Evolutionary conservation across 2,113 vertebrate genomes (phyloP), one percentile per base, ranked within the genome.

Genomic region (Daphoenositta chrysoptera): DNA sequence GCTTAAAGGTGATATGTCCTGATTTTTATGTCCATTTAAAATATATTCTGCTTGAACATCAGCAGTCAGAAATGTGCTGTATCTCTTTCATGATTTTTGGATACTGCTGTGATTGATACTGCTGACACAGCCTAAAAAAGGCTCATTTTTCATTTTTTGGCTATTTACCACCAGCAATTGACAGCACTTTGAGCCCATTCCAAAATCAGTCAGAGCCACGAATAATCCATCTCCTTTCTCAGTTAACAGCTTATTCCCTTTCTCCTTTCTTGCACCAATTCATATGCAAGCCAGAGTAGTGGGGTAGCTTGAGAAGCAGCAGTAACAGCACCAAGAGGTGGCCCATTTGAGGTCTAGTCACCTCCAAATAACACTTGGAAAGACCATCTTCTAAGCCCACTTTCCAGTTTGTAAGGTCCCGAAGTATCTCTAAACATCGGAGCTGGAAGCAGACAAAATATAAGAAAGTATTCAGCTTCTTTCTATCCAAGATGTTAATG

Each of bases 101-200:
- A 91, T 93, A 35, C 72, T 65, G 28, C 40, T 96, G 15, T 89
- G 93, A 96, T 84, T 92, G 91, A 89, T 95, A 64, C 69, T 82
- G 91, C 87, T 95, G 94, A 97, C 81, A 76, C 40, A 93, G 65
- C 15, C 86, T 65, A 78, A 93, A 95, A 83, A 87, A 87, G 54
- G 5, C 63, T 73, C 10, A 3, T 87, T 94, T 94, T 94, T 94
- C 71, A 87, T 89, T 96, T 95, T 95, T 95, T 93, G 93, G 83
- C 89, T 82, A 84, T 97, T 91, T 93, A 89, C 69, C 47, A 56
- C 57, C 40, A 56, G 76, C 39, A 7, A 91, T 79, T 84, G 95
- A 94, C 95, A 95, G 57, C 42, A 87, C 69, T 87, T 95, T 87
- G 96, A 80, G 61, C 21, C 39, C 1, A 4, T 39, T 91, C 77